A percentile compares a stretch with the other conserved stretches of the same genome.
These are phyloP conservation scores for Cerastis rubricosa DNA, from an alignment of 2,888 invertebrate species.

Conservation along the genomic window DNA sequence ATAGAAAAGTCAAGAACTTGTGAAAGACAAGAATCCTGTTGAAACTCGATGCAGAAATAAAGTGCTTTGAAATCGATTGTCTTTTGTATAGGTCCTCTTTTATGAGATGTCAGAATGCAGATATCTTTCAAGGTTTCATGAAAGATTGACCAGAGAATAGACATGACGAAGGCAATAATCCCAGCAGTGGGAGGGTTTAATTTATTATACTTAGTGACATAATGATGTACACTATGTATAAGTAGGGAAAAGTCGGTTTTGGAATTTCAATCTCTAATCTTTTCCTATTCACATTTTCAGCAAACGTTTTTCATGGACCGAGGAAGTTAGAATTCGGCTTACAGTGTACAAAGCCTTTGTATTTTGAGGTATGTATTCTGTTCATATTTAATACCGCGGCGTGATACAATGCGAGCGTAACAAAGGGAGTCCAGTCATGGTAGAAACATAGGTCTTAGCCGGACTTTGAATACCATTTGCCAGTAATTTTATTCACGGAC, in stretches of 20 bases:
- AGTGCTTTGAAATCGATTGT: too few species aligned
- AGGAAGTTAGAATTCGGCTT: slow-evolving; percentile 42
- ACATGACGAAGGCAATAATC: too few species aligned
- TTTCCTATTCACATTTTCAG: slow-evolving; percentile 26
- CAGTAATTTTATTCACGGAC: slow-evolving; percentile 72
- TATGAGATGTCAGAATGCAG: too few species aligned
- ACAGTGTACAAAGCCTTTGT: slow-evolving; percentile 53
- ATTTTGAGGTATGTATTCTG: slow-evolving; percentile 49
- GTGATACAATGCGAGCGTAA: slow-evolving; percentile 62
- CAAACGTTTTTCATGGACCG: slow-evolving; percentile 23
- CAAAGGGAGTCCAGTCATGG: slow-evolving; percentile 64
- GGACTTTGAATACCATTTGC: slow-evolving; percentile 37
- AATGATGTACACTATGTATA: too few species aligned
- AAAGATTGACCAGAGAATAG: neutral
- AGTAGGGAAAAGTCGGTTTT: neutral
- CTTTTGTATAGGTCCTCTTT: too few species aligned
- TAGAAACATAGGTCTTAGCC: slow-evolving; percentile 44
- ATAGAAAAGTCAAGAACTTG: too few species aligned
- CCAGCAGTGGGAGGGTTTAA: too few species aligned
- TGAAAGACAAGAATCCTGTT: too few species aligned
- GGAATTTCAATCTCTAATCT: neutral
- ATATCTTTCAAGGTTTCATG: neutral
- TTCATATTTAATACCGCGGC: slow-evolving; percentile 61
- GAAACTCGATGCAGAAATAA: too few species aligned
- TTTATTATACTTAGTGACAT: too few species aligned